These are phyloP conservation scores for Eupithecia pulchellata DNA, from an alignment of 2,888 invertebrate species.

Conservation along the genomic window DNA sequence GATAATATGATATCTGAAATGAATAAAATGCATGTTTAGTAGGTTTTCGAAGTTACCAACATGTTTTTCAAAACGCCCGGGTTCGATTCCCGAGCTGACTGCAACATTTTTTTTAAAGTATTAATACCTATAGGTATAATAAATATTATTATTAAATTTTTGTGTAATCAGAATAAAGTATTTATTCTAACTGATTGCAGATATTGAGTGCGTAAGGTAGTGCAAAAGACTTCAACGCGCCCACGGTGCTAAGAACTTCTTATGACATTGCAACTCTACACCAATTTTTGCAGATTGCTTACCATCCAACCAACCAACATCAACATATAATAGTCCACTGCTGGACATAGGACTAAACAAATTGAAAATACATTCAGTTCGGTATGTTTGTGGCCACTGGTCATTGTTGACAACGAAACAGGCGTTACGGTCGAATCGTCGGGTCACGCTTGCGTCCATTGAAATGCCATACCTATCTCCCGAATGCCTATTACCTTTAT, in stretches of 20 bases:
- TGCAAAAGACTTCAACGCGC: slow-evolving; percentile 4
- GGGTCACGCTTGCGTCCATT: slow-evolving; percentile 67
- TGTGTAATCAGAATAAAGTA: no score
- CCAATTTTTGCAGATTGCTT: neutral
- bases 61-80: no score
- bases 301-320: neutral
- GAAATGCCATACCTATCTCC: slow-evolving; percentile 43
- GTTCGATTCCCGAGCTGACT: no score
- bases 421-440: slow-evolving; percentile 68
- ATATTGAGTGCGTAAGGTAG: neutral
- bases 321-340: no score
- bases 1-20: no score
- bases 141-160: no score
- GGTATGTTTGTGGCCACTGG: neutral
- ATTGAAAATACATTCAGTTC: neutral
- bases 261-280: neutral
- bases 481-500: neutral
- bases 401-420: slow-evolving; percentile 52
- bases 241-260: neutral
- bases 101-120: no score
- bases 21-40: no score
- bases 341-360: neutral
- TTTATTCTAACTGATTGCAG: neutral
- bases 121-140: no score
- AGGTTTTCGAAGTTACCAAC: no score